These are phyloP conservation scores for Agrotis segetum DNA, from an alignment of 2,888 invertebrate species.

Conservation along the genomic window DNA sequence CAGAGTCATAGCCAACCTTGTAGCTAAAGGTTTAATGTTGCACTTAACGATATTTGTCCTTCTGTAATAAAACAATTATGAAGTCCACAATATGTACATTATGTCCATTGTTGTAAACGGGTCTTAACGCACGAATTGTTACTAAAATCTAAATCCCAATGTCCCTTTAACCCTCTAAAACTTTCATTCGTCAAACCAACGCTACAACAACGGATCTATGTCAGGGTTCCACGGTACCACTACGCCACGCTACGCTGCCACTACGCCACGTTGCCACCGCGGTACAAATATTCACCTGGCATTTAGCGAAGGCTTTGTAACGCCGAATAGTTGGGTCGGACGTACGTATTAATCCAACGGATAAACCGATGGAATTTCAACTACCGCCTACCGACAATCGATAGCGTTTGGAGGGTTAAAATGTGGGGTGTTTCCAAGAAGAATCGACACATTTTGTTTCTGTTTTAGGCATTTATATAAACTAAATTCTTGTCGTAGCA, in stretches of 20 bases:
- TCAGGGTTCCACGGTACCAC: slow-evolving; percentile 23
- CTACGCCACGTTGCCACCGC: slow-evolving; percentile 19
- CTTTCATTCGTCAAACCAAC: slow-evolving; percentile 18
- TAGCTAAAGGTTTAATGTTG: no score
- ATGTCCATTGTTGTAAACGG: no score
- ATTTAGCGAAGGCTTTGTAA: slow-evolving; percentile 67
- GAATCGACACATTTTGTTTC: neutral
- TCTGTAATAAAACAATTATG: no score
- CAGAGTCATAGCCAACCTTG: no score
- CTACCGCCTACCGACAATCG: slow-evolving; percentile 48
- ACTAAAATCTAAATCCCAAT: neutral
- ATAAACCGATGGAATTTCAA: slow-evolving; percentile 66
- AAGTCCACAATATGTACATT: no score
- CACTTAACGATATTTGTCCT: no score
- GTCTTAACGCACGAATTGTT: neutral
- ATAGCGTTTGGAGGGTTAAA: slow-evolving; percentile 55
- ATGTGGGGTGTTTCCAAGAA: neutral
- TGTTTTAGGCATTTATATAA: neutral
- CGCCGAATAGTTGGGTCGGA: slow-evolving; percentile 65
- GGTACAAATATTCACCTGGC: slow-evolving; percentile 66
- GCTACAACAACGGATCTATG: slow-evolving; percentile 8
- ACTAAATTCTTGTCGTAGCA: no score
- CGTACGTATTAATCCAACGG: slow-evolving; percentile 62
- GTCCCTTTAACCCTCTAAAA: neutral
- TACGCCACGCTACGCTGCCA: no score